A percentile compares a stretch with the other conserved stretches of the same genome.
Evolutionary conservation across 2,113 vertebrate genomes (phyloP).

Genomic region (Willisornis vidua): DNA sequence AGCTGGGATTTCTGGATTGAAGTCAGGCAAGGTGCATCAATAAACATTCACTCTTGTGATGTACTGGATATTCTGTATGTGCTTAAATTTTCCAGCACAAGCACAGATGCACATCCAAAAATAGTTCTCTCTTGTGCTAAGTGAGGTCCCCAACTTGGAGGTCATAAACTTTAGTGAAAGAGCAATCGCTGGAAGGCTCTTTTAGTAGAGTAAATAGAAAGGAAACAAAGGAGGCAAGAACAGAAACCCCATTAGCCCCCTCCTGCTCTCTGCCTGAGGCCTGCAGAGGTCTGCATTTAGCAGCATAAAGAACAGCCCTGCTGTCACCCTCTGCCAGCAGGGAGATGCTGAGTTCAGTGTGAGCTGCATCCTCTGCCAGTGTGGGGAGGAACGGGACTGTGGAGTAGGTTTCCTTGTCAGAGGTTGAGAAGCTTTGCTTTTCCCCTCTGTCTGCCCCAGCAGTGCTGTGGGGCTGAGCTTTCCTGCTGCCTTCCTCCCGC

Average conservation of each 20-base stretch:
- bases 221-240: constrained; percentile 26
- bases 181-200: constrained; percentile 12
- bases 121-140: background rate
- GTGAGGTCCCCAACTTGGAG: constrained; percentile 29
- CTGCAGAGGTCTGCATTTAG: background rate
- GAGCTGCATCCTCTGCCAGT: background rate
- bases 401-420: background rate
- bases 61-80: background rate
- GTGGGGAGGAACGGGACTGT: background rate
- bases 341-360: background rate
- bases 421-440: background rate
- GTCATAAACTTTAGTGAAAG: constrained; percentile 32
- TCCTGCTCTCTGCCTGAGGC: constrained; percentile 30
- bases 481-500: background rate
- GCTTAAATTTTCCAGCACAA: background rate
- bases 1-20: background rate
- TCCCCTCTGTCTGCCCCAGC: background rate
- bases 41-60: background rate
- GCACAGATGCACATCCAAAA: background rate
- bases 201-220: background rate
- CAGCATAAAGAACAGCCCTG: background rate
- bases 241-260: constrained; percentile 18
- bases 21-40: background rate
- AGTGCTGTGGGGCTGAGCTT: background rate
- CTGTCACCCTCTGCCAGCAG: background rate